A percentile compares a stretch with the other conserved stretches of the same genome.
Conservation (phyloP, 2,888 invertebrate genomes). For the Brachypterus glaber region DNA sequence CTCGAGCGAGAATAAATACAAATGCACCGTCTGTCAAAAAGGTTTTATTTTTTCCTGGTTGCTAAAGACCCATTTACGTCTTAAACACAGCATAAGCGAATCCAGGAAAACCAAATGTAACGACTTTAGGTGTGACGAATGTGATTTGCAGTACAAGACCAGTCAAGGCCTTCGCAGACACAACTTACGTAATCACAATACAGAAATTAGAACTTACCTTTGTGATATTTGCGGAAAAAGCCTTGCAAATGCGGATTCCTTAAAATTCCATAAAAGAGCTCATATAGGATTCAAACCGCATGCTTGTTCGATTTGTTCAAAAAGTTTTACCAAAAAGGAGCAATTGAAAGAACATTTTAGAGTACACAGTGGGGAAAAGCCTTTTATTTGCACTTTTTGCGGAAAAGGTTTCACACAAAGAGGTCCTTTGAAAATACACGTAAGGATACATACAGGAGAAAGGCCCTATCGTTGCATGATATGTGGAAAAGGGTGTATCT, state of each 20-base stretch:
- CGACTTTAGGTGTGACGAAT: background rate
- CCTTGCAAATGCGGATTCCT: conserved; percentile 42
- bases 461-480: conserved; percentile 44
- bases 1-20: background rate
- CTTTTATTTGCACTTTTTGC: conserved; percentile 43
- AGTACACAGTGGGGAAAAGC: conserved; percentile 51
- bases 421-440: conserved; percentile 44
- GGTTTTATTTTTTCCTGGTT: conserved; percentile 38
- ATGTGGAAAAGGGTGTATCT: conserved; percentile 46
- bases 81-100: conserved; percentile 39
- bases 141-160: conserved; percentile 21
- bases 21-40: conserved; percentile 2
- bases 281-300: conserved; percentile 47
- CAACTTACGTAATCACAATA: conserved; percentile 40
- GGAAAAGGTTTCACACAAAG: conserved; percentile 36
- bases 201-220: conserved; percentile 35
- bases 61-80: conserved; percentile 43
- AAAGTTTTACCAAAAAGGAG: conserved; percentile 30
- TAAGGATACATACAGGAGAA: conserved; percentile 47
- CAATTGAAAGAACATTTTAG: conserved; percentile 43
- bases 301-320: conserved; percentile 32
- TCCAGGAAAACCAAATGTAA: background rate
- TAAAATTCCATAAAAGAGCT: conserved; percentile 45
- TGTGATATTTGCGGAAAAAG: conserved; percentile 52
- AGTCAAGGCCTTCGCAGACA: conserved; percentile 32